phyloP scores from a whole-genome alignment of 2,113 vertebrate species.

The Gymnogyps californianus region DNA sequence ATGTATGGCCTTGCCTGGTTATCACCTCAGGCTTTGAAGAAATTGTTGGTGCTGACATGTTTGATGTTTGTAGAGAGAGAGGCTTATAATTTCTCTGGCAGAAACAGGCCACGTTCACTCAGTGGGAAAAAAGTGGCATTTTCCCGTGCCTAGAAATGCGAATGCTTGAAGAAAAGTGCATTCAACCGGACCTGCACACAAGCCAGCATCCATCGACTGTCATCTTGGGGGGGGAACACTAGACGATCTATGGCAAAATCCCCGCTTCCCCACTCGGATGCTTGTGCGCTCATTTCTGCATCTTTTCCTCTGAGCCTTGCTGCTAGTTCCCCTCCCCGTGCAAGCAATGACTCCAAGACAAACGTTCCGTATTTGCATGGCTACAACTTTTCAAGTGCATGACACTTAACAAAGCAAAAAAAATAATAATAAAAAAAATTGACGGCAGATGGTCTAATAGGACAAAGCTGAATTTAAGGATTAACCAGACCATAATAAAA shows the following conservation, averaged over 20 bases:
- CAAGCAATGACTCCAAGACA: background rate
- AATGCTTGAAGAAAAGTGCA: background rate
- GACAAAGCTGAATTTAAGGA: slow-evolving; percentile 32
- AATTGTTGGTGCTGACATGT: background rate
- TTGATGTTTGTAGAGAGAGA: background rate
- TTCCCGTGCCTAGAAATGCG: background rate
- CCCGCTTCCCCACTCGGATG: accelerated
- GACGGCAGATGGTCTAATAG: slow-evolving; percentile 68
- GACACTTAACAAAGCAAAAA: background rate
- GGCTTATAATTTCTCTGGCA: background rate
- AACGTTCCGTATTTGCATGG: background rate
- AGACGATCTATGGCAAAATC: background rate
- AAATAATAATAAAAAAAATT: background rate
- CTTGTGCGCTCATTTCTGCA: background rate
- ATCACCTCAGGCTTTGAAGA: background rate
- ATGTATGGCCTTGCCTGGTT: background rate
- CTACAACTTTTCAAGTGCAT: background rate
- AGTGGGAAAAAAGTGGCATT: background rate
- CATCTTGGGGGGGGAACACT: background rate
- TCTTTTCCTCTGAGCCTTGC: background rate
- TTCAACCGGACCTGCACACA: background rate
- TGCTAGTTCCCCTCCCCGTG: background rate
- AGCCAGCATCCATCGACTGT: background rate
- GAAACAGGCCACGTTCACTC: background rate
- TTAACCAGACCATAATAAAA: slow-evolving; percentile 66